These are phyloP conservation scores for Conops quadrifasciatus DNA, from an alignment of 2,888 invertebrate species.

Conservation along the genomic window DNA sequence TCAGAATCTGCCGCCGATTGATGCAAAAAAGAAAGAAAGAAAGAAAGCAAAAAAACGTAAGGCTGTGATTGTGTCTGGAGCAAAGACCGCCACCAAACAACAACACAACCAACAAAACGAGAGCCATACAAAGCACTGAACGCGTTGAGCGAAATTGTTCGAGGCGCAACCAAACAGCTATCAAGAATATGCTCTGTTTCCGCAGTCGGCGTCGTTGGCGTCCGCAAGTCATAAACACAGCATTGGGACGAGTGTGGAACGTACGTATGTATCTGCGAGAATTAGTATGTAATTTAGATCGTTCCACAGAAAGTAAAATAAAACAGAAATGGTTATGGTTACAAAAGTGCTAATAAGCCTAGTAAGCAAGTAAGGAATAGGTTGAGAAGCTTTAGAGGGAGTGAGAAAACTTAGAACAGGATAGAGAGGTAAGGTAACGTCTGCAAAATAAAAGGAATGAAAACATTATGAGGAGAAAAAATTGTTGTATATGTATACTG, in stretches of 20 bases:
- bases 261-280: background rate
- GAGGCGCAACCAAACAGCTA: background rate
- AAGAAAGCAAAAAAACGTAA: background rate
- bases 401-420: no score
- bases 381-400: no score
- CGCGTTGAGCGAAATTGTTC: slow-evolving; percentile 40
- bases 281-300: no score
- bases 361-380: no score
- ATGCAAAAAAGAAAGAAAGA: background rate
- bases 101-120: slow-evolving; percentile 53
- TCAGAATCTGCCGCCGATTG: background rate
- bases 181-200: no score
- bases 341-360: no score
- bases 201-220: background rate
- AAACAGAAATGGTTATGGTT: no score
- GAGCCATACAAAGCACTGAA: slow-evolving; percentile 55
- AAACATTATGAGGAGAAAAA: no score
- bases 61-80: slow-evolving; percentile 32
- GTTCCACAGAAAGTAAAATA: no score
- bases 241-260: background rate
- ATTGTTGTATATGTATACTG: no score
- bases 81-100: slow-evolving; percentile 52
- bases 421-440: no score
- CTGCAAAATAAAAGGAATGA: no score
- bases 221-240: background rate